Evolutionary conservation across 1,140 invertebrate genomes (phyloP).

Genomic region (Pogonomyrmex californicus): DNA sequence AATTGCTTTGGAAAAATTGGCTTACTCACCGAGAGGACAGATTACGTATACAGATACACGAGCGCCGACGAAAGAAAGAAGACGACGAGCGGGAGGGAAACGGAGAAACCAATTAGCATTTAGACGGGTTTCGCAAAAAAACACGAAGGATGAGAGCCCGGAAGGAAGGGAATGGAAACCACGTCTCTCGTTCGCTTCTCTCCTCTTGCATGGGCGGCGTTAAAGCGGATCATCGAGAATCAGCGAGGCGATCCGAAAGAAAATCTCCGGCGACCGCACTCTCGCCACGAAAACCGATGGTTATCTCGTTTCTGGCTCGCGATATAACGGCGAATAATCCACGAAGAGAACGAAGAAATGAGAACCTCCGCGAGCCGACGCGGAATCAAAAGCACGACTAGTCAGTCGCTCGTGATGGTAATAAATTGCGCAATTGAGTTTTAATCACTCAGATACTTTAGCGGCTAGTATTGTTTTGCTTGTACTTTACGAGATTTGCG

Average conservation of each 20-base stretch:
- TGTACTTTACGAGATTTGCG: neutral
- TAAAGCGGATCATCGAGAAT: constrained; percentile 67
- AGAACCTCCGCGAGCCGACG: constrained; percentile 8
- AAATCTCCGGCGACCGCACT: constrained; percentile 20
- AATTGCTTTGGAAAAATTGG: constrained; percentile 61
- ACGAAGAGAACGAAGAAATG: constrained; percentile 23
- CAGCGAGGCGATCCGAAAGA: constrained; percentile 44
- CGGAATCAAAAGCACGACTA: constrained; percentile 20
- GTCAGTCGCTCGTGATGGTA: constrained; percentile 8
- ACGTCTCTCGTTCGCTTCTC: constrained; percentile 26
- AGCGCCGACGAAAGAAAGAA: neutral
- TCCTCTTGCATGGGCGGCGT: constrained; percentile 18
- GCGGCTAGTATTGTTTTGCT: neutral
- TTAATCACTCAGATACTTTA: constrained; percentile 10
- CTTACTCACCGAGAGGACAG: constrained; percentile 47
- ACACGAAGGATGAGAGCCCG: constrained; percentile 31
- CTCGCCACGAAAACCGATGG: constrained; percentile 44
- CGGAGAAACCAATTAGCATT: constrained; percentile 72
- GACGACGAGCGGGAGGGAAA: constrained; percentile 31
- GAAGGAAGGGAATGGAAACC: constrained; percentile 25
- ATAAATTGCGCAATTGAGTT: constrained; percentile 47
- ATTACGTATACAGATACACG: constrained; percentile 58
- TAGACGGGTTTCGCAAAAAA: constrained; percentile 67
- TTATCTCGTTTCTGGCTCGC: constrained; percentile 29
- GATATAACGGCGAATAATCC: constrained; percentile 53